Base-by-base conservation (phyloP, 2,888 invertebrate species). In the Chaetogeoica ovagalla region DNA sequence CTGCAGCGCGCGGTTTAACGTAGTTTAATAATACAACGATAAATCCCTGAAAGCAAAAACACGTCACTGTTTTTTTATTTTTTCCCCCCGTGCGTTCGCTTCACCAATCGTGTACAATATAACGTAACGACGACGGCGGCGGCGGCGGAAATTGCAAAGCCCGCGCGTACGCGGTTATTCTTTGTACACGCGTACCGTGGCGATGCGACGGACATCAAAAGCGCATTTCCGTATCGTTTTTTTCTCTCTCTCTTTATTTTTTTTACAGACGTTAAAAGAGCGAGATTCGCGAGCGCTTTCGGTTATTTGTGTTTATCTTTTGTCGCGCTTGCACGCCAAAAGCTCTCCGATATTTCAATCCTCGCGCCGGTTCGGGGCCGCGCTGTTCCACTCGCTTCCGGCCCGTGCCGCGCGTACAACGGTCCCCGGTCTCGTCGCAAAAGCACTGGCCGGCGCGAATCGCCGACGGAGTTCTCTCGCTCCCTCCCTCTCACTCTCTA, bases 201-300 rank as follows among this genome's bases (percentile, higher is more conserved):
- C 30, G 30, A 30, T 4, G 30, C 1, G 30, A 30, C 13, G 59
- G 68, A 76, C 76, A 68, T 76, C 76, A 76, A 76, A n/a, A 76
- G 68, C 30, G 30, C 30, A 30, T 4, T 30, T 30, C 30, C 30
- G 30, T 30, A 30, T 30, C 30, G 30, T 4, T 30, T 4, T 30
- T 30, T 4, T n/a, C n/a, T n/a, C n/a, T n/a, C n/a, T n/a, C n/a
- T n/a, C n/a, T n/a, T n/a, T n/a, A n/a, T n/a, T n/a, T 30, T 30
- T 30, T 30, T 30, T 30, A 30, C 30, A 30, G 30, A 30, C 30
- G 30, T 30, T 30, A 30, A 30, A 30, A 30, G 4, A 30, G 4
- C 30, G 30, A 30, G 4, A 30, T 30, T 30, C 30, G 30, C 30
- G 2, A 30, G 4, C 19, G 30, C 68, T 48, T 76, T 69, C 76